These are phyloP conservation scores for Agapornis roseicollis DNA, from an alignment of 2,113 vertebrate species.

Conservation along the genomic window DNA sequence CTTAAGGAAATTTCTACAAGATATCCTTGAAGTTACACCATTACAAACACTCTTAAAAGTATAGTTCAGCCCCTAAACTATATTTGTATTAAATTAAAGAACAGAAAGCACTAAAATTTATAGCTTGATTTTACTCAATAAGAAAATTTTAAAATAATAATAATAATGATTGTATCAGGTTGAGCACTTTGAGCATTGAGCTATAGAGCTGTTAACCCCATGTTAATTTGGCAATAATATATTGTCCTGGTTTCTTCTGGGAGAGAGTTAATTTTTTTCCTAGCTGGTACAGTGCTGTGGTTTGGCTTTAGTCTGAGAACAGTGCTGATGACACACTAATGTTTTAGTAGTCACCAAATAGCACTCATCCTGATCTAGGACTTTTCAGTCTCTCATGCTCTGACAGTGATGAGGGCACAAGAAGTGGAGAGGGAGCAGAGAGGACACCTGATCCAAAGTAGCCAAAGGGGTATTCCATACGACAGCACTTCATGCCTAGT, in stretches of 20 bases:
- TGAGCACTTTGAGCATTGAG: background rate
- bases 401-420: background rate
- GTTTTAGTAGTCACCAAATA: background rate
- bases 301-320: background rate
- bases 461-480: background rate
- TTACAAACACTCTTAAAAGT: background rate
- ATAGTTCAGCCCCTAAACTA: background rate
- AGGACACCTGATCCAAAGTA: background rate
- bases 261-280: background rate
- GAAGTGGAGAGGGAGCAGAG: background rate
- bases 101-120: background rate
- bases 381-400: background rate
- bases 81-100: background rate
- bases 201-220: background rate
- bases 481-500: background rate
- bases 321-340: background rate
- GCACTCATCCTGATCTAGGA: background rate
- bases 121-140: background rate
- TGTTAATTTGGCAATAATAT: background rate
- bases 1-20: background rate
- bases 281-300: background rate
- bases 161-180: background rate
- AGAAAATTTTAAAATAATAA: background rate
- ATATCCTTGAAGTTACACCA: background rate
- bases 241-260: background rate